phyloP scores from a whole-genome alignment of 2,113 vertebrate species.

The Sapayoa aenigma region DNA sequence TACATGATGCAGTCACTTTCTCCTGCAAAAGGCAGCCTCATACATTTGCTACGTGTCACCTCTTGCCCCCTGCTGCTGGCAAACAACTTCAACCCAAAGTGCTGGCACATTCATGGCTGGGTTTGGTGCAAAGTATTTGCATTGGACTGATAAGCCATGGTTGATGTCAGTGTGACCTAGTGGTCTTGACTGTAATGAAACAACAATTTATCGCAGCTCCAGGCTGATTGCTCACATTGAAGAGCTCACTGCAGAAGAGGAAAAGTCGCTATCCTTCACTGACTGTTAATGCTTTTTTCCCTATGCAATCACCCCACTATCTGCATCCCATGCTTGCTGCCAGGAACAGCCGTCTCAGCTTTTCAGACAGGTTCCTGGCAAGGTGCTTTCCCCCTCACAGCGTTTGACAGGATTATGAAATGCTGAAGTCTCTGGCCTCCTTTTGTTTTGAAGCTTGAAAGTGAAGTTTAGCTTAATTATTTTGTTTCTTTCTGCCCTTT shows the following conservation, averaged over 20 bases:
- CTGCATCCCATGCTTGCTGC: neutral
- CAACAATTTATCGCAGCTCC: neutral
- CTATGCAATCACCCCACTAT: neutral
- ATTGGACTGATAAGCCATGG: neutral
- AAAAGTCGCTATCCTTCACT: neutral
- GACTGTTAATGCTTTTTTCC: neutral
- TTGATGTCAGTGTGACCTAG: neutral
- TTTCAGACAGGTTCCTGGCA: conserved; percentile 7
- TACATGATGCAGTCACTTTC: neutral
- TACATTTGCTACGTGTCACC: neutral
- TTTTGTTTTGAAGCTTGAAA: conserved; percentile 17
- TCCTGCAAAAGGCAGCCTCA: neutral
- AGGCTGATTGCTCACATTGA: neutral
- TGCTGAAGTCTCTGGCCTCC: neutral
- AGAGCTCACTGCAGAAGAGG: neutral
- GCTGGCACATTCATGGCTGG: neutral
- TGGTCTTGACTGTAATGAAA: neutral
- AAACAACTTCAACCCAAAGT: neutral
- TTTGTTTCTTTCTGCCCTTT: neutral
- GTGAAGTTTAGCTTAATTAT: neutral
- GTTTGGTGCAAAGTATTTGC: neutral
- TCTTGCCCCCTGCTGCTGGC: neutral
- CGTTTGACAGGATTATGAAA: neutral
- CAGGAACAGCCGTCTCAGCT: neutral
- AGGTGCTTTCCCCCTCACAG: neutral